These are phyloP conservation scores for Archilochus colubris DNA, from an alignment of 2,113 vertebrate genomes.

Conservation along the genomic window DNA sequence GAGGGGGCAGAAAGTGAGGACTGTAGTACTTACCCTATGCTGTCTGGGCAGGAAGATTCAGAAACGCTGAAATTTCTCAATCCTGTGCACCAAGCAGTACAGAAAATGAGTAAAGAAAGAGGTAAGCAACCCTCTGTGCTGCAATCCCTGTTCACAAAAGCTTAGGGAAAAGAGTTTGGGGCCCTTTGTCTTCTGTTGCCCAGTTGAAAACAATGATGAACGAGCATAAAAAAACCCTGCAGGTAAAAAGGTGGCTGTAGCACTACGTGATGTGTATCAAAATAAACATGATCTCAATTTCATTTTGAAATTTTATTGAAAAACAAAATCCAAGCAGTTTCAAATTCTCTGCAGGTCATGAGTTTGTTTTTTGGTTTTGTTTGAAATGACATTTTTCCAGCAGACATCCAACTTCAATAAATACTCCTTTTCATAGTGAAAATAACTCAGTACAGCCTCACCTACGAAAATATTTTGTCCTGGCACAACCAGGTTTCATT, in stretches of 20 bases:
- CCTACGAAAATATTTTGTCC: constrained; percentile 45
- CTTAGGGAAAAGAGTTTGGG: neutral
- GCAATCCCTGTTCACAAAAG: neutral
- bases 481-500: neutral
- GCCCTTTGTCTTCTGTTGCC: neutral
- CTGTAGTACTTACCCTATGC: neutral
- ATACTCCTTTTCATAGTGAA: constrained; percentile 45
- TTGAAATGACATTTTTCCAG: neutral
- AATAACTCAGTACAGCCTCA: neutral
- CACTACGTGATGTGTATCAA: neutral
- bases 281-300: neutral
- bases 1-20: neutral
- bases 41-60: neutral
- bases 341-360: neutral
- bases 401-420: constrained; percentile 11
- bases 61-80: neutral
- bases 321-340: neutral
- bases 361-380: neutral
- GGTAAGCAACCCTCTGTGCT: neutral
- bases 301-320: neutral
- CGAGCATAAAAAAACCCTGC: neutral
- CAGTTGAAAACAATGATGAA: neutral
- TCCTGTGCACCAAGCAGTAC: neutral
- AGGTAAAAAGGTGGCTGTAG: neutral
- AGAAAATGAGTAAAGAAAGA: neutral